Base-by-base conservation (phyloP, 2,113 vertebrate genomes). In the Bubo blakistoni region DNA sequence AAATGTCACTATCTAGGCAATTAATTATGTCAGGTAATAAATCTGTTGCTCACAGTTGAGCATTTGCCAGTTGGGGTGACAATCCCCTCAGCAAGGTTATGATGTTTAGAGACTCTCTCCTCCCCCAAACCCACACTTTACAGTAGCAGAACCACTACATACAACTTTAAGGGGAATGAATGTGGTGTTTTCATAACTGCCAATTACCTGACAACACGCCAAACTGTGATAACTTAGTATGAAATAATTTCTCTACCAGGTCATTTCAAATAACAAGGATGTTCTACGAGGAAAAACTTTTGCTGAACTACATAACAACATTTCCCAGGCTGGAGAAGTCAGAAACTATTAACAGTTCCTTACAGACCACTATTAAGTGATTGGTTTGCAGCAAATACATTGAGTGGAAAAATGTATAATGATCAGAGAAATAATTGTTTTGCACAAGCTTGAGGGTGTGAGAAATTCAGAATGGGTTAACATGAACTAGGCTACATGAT, bases 1-100 rank as follows among this genome's bases (percentile, higher is more conserved):
- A 99, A 98, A 99, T 99, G 99, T 99, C 99, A 99, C 98, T 98
- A 98, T 97, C 97, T 95, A 97, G 97, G 98, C 98, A 98, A 99
- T 99, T 99, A 99, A 99, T 98, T 98, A 98, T 98, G 98, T 98
- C 98, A 98, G 98, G 98, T 98, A 98, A 98, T 98, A 97, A 98
- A 98, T 98, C 98, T 98, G 98, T 97, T 97, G 96, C 95, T 85
- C 52, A 92, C 88, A 92, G 96, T 89, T 94, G 82, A 97, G 97
- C 92, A 81, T 96, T 97, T 97, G 97, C 96, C 93, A 97, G 96
- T 97, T 94, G 92, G 88, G 97, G 87, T 78, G 78, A 86, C 90
- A 95, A 81, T 70, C 90, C 30, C 77, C 66, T 86, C 57, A 92
- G 94, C 90, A 95, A 94, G 74, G 54, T 94, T 96, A 83, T 83